These are phyloP conservation scores for Cyclura pinguis DNA, from an alignment of 2,797 vertebrate species.

Conservation along the genomic window DNA sequence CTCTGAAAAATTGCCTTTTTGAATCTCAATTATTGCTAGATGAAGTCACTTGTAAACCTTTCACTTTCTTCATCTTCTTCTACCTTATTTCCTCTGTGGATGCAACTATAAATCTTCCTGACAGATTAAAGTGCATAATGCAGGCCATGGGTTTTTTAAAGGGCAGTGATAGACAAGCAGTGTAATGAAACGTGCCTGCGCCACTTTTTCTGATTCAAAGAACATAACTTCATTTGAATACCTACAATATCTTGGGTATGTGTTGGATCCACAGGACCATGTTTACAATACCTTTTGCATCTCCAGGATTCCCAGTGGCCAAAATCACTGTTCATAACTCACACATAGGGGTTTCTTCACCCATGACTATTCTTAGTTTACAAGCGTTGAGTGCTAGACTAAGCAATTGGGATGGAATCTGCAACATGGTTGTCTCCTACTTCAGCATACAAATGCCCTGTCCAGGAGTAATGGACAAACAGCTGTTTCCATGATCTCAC, in stretches of 20 bases:
- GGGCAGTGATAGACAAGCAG: background rate
- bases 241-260: background rate
- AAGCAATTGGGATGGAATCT: background rate
- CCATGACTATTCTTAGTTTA: background rate
- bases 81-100: background rate
- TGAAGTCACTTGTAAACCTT: slow-evolving; percentile 14
- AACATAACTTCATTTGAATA: background rate
- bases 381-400: background rate
- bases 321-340: background rate
- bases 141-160: background rate
- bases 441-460: background rate
- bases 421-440: background rate
- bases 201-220: background rate
- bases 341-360: background rate
- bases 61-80: slow-evolving; percentile 3
- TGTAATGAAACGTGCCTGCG: background rate
- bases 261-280: background rate
- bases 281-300: background rate
- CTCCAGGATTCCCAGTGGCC: background rate
- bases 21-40: background rate
- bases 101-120: background rate
- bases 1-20: background rate
- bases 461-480: background rate
- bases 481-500: background rate
- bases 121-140: background rate